Conservation (phyloP, 2,888 invertebrate species). For the Hypena proboscidalis region DNA sequence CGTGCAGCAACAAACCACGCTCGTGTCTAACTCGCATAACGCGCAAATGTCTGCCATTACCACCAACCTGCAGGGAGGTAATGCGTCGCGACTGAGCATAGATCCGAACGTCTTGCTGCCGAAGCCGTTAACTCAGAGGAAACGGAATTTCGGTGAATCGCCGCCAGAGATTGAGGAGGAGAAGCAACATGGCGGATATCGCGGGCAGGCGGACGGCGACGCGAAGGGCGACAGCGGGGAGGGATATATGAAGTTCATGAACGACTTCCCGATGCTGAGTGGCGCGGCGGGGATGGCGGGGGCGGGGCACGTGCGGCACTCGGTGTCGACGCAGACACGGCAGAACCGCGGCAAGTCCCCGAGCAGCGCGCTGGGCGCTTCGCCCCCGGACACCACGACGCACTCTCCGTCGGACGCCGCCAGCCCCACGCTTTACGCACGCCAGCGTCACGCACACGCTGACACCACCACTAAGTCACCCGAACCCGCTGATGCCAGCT, state of each 20-base stretch:
- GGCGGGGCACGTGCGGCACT: constrained; percentile 81
- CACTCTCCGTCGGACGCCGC: constrained; percentile 89
- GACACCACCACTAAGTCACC: constrained; percentile 80
- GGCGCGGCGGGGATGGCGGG: no score
- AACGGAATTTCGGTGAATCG: constrained; percentile 53
- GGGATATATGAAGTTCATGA: constrained; percentile 56
- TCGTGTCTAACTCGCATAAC: constrained; percentile 89
- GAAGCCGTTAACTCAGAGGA: constrained; percentile 54
- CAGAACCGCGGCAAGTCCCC: constrained; percentile 57
- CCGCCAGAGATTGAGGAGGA: constrained; percentile 34
- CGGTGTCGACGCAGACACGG: constrained; percentile 91
- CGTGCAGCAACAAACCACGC: constrained; percentile 92
- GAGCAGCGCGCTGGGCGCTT: constrained; percentile 32
- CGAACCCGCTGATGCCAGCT: constrained; percentile 71
- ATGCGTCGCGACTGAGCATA: constrained; percentile 80
- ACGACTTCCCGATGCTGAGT: constrained; percentile 46
- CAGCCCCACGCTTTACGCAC: constrained; percentile 41
- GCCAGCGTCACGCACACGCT: no score
- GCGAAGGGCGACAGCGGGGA: constrained; percentile 45
- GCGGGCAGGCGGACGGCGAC: constrained; percentile 22
- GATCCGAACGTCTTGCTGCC: constrained; percentile 85
- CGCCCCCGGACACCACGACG: constrained; percentile 93
- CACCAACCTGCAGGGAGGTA: constrained; percentile 56
- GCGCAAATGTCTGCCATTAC: constrained; percentile 61
- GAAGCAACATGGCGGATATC: constrained; percentile 15